Evolutionary conservation across 2,888 invertebrate species (phyloP), one percentile per base, ranked within the genome.

Genomic region (Cheilosia scutellata): DNA sequence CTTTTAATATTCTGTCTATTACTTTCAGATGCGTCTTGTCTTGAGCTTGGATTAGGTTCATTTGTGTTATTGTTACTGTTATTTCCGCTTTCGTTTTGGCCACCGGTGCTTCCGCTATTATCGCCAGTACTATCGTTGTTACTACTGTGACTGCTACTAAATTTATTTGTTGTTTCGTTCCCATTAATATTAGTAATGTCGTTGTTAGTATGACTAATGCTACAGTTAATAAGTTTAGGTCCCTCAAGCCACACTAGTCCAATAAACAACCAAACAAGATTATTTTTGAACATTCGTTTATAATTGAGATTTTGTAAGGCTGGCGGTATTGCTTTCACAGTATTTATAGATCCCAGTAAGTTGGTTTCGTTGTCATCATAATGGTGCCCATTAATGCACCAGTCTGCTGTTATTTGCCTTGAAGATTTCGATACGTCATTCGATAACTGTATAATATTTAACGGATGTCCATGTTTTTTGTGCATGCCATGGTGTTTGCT

Each of bases 191-290:
- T 87, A 62, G 58, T 88, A 27, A 78, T 74, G 20, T 87, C 87
- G 5, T 88, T 87, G 51, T 80, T 89, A 25, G 88, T 88, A 27
- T 87, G 88, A 57, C 90, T 89, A 11, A 89, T 88, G 84, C 89
- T 90, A 87, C 91, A 91, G 79, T 90, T 90, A 31, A 90, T 90
- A 20, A 92, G 87, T 66, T 91, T 91, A 13, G 89, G 89, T 53
- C 90, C 89, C 84, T 92, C 91, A 20, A 92, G 89, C 91, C 92
- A 92, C 33, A 92, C 90, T 0, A 92, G 87, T 0, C 91, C 91
- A 72, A 92, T 91, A 4, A 92, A 87, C 13, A 92, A 71, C 92
- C 92, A 92, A 1, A 92, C 88, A 16, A 92, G 89, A 80, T 92
- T 90, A 5, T 87, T 83, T 25, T 88, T 88, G n/a, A 80, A 68